Evolutionary conservation across 2,797 vertebrate species (phyloP).

Genomic region (Hipposideros larvatus): DNA sequence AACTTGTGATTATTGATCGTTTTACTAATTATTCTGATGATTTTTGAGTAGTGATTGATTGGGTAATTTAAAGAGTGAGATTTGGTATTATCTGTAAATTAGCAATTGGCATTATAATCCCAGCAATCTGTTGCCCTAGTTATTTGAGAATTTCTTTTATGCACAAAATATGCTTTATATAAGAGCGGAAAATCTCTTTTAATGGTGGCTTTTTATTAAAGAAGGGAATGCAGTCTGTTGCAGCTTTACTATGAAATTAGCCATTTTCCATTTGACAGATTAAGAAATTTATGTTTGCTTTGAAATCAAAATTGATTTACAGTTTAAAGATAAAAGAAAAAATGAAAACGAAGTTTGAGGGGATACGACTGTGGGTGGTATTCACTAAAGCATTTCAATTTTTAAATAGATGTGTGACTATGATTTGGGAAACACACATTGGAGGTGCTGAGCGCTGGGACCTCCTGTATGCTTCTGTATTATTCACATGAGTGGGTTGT

Average conservation of each 20-base stretch:
- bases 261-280: neutral
- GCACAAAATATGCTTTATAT: neutral
- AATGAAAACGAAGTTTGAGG: neutral
- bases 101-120: neutral
- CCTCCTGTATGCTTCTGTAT: neutral
- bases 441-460: neutral
- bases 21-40: slow-evolving; percentile 6
- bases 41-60: neutral
- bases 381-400: neutral
- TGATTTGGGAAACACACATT: neutral
- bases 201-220: neutral
- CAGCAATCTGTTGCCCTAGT: neutral
- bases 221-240: neutral
- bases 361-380: neutral
- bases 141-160: neutral
- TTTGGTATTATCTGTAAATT: neutral
- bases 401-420: neutral
- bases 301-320: neutral
- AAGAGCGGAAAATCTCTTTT: neutral
- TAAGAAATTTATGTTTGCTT: slow-evolving; percentile 20
- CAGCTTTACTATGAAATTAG: slow-evolving; percentile 14
- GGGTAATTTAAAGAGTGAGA: neutral
- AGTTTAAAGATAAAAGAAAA: slow-evolving; percentile 11
- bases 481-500: neutral
- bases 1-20: neutral